Conservation (phyloP, 2,888 invertebrate species). For the Trichogramma evanescens region DNA sequence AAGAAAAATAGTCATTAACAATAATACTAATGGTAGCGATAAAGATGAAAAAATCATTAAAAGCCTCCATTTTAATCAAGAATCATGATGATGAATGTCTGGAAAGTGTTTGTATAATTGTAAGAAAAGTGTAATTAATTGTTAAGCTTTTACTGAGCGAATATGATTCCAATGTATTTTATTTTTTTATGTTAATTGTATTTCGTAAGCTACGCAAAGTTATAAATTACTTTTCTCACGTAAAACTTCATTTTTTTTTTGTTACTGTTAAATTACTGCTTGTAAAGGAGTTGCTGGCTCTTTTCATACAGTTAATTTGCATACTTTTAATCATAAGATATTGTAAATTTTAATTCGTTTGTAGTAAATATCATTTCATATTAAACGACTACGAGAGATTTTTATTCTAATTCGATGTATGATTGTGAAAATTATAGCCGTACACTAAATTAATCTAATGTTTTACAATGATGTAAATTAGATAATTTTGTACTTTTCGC, state of each 20-base stretch:
- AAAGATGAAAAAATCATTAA: slow-evolving; percentile 6
- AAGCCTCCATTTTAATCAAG: slow-evolving; percentile 4
- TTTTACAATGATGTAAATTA: slow-evolving; percentile 1
- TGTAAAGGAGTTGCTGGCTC: background rate
- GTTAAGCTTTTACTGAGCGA: slow-evolving; percentile 4
- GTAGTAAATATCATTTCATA: too few relatives aligned
- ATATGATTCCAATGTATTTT: slow-evolving; percentile 6
- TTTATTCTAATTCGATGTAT: too few relatives aligned
- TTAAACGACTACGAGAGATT: too few relatives aligned
- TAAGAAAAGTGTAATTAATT: slow-evolving; percentile 3
- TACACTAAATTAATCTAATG: background rate
- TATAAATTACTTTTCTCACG: slow-evolving; percentile 3
- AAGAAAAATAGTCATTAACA: slow-evolving; percentile 19
- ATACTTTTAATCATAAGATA: background rate
- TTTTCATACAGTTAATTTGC: slow-evolving; percentile 9
- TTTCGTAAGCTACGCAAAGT: background rate
- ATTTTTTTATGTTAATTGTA: slow-evolving; percentile 5
- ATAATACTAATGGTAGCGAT: background rate
- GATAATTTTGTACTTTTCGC: slow-evolving; percentile 5
- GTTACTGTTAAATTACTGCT: background rate
- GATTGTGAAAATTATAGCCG: too few relatives aligned
- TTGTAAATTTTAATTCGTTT: too few relatives aligned
- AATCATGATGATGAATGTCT: slow-evolving; percentile 1
- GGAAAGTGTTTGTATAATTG: slow-evolving; percentile 4
- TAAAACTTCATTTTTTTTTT: background rate